A percentile compares a stretch with the other conserved stretches of the same genome.
Conservation (phyloP, 2,888 invertebrate genomes). For the Phlogophora meticulosa region DNA sequence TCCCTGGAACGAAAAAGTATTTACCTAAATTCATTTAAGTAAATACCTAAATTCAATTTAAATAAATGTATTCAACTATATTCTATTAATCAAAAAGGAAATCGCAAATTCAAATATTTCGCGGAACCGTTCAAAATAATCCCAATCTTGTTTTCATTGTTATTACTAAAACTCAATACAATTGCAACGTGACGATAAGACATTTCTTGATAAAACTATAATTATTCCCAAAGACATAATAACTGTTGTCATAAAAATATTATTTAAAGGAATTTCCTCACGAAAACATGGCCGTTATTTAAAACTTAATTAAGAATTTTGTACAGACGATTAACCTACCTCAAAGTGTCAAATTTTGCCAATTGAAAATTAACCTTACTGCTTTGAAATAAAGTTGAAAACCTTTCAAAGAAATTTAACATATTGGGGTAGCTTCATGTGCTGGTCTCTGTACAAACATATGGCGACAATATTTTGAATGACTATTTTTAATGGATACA, state of each 20-base stretch:
- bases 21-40: too few species aligned
- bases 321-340: too few species aligned
- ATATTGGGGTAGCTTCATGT: too few species aligned
- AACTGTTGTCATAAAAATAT: background rate
- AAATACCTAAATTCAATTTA: too few species aligned
- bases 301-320: conserved; percentile 11
- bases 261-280: background rate
- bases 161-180: background rate
- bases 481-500: background rate
- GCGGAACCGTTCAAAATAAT: background rate
- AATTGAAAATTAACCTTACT: too few species aligned
- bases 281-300: background rate
- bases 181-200: background rate
- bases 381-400: too few species aligned
- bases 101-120: background rate
- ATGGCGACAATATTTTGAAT: conserved; percentile 30
- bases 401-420: too few species aligned
- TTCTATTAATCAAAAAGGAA: too few species aligned
- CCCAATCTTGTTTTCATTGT: background rate
- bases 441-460: too few species aligned
- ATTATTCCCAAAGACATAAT: conserved; percentile 7
- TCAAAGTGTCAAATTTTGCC: too few species aligned
- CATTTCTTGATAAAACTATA: background rate
- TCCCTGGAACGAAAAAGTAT: too few species aligned
- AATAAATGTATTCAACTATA: too few species aligned